Percentiles rank a stretch among this genome's conserved stretches.
Evolutionary conservation across 2,113 vertebrate genomes (phyloP).

Genomic region (Agelaius phoeniceus): DNA sequence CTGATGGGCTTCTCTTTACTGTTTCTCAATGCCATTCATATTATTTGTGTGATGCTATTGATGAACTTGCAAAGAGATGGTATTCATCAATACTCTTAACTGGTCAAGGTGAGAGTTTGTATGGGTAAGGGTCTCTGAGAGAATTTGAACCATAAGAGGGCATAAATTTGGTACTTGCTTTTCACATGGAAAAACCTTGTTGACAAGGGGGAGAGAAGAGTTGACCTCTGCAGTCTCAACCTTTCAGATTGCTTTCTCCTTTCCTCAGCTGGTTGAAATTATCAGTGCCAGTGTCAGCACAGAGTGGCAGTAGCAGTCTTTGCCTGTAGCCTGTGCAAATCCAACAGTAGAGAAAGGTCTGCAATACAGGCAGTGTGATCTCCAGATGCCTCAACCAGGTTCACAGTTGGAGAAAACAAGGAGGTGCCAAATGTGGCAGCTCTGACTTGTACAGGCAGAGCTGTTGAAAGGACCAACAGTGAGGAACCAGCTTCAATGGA

Average conservation of each 20-base stretch:
- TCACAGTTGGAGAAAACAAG: not conserved
- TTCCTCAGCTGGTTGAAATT: not conserved
- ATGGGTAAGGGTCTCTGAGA: not conserved
- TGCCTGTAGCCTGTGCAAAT: not conserved
- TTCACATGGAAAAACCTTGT: not conserved
- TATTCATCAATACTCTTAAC: not conserved
- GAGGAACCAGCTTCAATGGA: not conserved
- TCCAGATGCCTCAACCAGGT: not conserved
- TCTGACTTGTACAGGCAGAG: not conserved
- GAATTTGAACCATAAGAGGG: not conserved
- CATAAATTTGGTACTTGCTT: not conserved
- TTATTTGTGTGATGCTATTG: not conserved
- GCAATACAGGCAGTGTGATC: not conserved
- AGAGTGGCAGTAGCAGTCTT: not conserved
- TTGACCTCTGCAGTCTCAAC: not conserved
- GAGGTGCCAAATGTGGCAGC: not conserved
- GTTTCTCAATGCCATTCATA: not conserved
- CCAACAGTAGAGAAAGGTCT: not conserved
- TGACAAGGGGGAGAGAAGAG: not conserved
- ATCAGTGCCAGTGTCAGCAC: fast-evolving
- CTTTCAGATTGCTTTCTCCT: not conserved
- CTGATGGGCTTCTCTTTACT: not conserved
- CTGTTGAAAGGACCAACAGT: not conserved
- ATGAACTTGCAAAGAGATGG: not conserved
- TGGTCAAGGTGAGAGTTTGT: not conserved